A percentile compares a stretch with the other conserved stretches of the same genome.
Conservation (phyloP, 2,888 invertebrate species). For the Baronia brevicornis region DNA sequence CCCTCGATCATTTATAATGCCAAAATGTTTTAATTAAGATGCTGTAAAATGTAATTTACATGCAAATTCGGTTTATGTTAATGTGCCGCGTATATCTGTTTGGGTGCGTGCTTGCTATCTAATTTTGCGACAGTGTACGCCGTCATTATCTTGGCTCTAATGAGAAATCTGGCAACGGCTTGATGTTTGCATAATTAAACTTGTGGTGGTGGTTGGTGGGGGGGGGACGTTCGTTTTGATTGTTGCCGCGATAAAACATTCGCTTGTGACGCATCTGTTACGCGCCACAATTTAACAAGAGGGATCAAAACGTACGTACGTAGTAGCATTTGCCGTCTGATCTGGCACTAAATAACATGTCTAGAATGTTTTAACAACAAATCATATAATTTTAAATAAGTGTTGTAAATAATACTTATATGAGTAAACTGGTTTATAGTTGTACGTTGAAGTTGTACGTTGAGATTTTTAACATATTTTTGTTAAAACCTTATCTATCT, state of each 20-base stretch:
- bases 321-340: too few relatives aligned
- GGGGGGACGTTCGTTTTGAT: conserved; percentile 67
- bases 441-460: too few relatives aligned
- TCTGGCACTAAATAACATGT: too few relatives aligned
- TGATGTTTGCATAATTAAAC: conserved; percentile 76
- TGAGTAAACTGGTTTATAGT: too few relatives aligned
- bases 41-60: conserved; percentile 78
- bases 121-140: conserved; percentile 76
- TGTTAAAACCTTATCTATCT: too few relatives aligned
- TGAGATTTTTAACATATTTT: too few relatives aligned
- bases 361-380: too few relatives aligned
- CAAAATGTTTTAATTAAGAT: conserved; percentile 78
- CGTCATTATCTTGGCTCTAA: conserved; percentile 75
- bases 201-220: too few relatives aligned
- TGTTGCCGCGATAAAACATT: conserved; percentile 67
- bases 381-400: too few relatives aligned
- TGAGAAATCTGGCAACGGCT: conserved; percentile 75
- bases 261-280: conserved; percentile 46
- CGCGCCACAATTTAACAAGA: conserved; percentile 16
- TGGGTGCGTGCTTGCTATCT: conserved; percentile 75
- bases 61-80: conserved; percentile 78
- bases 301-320: too few relatives aligned
- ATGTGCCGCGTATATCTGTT: conserved; percentile 75
- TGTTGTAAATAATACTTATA: too few relatives aligned
- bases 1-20: conserved; percentile 77